Evolutionary conservation across 2,888 invertebrate genomes (phyloP), one percentile per base, ranked within the genome.

Genomic region (Miltochrista miniata): DNA sequence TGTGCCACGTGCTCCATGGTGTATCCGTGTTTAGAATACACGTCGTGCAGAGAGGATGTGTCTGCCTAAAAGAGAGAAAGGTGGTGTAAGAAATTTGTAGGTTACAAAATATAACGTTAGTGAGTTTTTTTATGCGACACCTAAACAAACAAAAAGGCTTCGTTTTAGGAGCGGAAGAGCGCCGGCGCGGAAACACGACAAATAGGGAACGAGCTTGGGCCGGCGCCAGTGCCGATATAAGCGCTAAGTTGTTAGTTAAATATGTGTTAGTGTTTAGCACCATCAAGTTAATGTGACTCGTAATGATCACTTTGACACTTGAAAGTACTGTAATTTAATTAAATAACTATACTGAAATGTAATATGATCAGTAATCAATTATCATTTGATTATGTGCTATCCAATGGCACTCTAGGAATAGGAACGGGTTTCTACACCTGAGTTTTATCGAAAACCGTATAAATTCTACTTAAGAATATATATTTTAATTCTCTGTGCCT

Each of bases 141-240:
- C 51, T 59, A 61, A 64, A 61, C 60, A 61, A 66, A 64, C 68
- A 51, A 59, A 48, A 33, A 54, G 59, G 52, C 58, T 59, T 54
- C 57, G 56, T 67, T 73, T 64, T 74, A 55, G 73, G 74, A 79
- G 79, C 86, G 86, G 87, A 85, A 82, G 77, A 74, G 71, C 45
- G 45, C 48, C 68, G 66, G 58, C 64, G 64, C 71, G 80, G 81
- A 80, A 74, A 56, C 52, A 66, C 48, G 71, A 74, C 83, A 76
- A 79, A 83, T 73, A 81, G 72, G 74, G 75, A 65, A 56, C 72
- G 48, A 53, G 66, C 57, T 41, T 54, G 54, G 52, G 63, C 57
- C 33, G 45, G 51, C 63, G 71, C 61, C 74, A 57, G 61, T 65
- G 68, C 31, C 58, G 48, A 43, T 42, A 44, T 13, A 29, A 24